A percentile compares a stretch with the other conserved stretches of the same genome.
Conservation (phyloP, 2,797 vertebrate species). For the Allobates femoralis region DNA sequence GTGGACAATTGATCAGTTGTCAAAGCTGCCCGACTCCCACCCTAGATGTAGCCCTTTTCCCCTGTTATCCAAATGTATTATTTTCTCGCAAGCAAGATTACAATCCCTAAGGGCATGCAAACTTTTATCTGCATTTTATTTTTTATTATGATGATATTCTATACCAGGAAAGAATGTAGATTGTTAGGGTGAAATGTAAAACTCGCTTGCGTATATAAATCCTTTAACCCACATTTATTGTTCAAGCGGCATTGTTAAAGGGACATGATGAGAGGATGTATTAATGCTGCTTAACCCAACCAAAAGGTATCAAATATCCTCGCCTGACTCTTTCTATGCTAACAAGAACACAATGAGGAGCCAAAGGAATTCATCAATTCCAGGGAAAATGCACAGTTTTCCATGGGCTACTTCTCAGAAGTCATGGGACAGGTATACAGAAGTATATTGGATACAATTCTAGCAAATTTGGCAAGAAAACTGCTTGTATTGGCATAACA, state of each 20-base stretch:
- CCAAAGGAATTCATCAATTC: neutral
- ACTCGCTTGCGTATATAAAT: slow-evolving; percentile 26
- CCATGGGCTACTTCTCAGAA: neutral
- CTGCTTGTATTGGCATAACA: neutral
- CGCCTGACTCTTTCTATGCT: slow-evolving; percentile 20
- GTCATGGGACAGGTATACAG: neutral
- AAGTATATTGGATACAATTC: neutral
- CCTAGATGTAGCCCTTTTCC: neutral
- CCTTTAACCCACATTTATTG: slow-evolving; percentile 41
- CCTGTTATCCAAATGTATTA: neutral
- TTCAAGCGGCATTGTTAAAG: slow-evolving; percentile 31
- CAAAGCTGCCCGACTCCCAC: neutral
- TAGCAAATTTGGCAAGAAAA: neutral
- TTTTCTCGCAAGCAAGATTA: neutral
- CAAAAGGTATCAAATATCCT: slow-evolving; percentile 35
- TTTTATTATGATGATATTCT: slow-evolving; percentile 2
- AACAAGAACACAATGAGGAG: neutral
- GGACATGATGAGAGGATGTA: slow-evolving; percentile 26
- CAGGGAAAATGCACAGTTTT: slow-evolving; percentile 9
- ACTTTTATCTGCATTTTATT: slow-evolving; percentile 10
- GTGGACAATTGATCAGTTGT: neutral
- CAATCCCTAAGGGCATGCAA: neutral
- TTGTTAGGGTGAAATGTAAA: slow-evolving; percentile 23
- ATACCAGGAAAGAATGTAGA: slow-evolving; percentile 27
- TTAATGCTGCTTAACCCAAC: slow-evolving; percentile 39